Percentiles rank a stretch among this genome's conserved stretches.
Conservation (phyloP, 2,888 invertebrate genomes). For the Ganaspis brasiliensis region DNA sequence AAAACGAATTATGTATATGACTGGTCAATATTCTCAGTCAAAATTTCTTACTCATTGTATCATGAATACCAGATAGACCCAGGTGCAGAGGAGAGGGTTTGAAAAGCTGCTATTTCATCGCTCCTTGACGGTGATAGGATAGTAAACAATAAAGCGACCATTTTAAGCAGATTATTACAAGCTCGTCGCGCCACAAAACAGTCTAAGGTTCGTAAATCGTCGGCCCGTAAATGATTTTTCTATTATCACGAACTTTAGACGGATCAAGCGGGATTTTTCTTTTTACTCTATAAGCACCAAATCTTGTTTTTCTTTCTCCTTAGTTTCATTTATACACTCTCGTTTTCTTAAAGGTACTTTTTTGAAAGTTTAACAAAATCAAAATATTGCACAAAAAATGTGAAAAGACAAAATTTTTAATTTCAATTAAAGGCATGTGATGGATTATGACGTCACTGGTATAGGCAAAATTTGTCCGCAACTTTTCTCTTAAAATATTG, state of each 20-base stretch:
- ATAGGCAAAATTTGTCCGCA: too few species aligned
- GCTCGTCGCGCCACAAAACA: conserved; percentile 48
- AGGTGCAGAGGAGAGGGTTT: conserved; percentile 30
- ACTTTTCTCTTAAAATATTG: too few species aligned
- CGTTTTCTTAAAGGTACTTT: too few species aligned
- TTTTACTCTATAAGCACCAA: conserved; percentile 13
- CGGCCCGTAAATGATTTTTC: conserved; percentile 65
- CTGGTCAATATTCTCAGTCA: conserved; percentile 28
- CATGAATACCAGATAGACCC: conserved; percentile 24
- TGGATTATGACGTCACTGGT: too few species aligned
- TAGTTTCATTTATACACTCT: too few species aligned
- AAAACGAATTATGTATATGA: conserved; percentile 34
- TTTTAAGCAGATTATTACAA: conserved; percentile 68
- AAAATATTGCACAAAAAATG: too few species aligned
- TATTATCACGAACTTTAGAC: conserved; percentile 58
- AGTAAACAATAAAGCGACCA: conserved; percentile 50
- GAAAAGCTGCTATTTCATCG: conserved; percentile 44
- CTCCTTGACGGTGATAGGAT: conserved; percentile 35
- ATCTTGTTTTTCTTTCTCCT: too few species aligned
- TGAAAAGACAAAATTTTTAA: too few species aligned
- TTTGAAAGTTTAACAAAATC: too few species aligned
- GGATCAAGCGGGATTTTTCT: conserved; percentile 59
- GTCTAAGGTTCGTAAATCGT: conserved; percentile 58
- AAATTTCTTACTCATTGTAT: conserved; percentile 39
- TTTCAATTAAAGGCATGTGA: too few species aligned